Percentiles rank a stretch among this genome's conserved stretches.
Evolutionary conservation across 2,113 vertebrate species (phyloP).

Genomic region (Catharus bicknelli): DNA sequence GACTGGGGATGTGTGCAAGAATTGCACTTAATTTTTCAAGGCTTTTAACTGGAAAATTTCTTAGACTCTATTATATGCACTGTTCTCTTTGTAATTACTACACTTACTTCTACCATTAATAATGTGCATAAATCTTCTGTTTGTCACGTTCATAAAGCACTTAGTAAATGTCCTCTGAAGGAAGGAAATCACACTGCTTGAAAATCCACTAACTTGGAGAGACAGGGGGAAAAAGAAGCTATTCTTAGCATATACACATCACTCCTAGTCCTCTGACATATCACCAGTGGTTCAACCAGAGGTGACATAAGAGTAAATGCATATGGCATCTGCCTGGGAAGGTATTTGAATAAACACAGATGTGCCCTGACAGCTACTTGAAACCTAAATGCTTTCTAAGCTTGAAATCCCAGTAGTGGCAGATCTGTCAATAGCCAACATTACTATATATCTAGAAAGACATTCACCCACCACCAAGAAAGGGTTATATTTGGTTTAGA

Average conservation of each 20-base stretch:
- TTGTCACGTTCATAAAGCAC: slow-evolving; percentile 7
- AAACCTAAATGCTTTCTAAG: slow-evolving; percentile 40
- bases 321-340: slow-evolving; percentile 41
- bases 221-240: neutral
- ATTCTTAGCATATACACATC: slow-evolving; percentile 44
- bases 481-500: neutral
- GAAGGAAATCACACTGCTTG: neutral
- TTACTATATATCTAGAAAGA: neutral
- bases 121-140: slow-evolving; percentile 10
- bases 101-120: slow-evolving; percentile 13
- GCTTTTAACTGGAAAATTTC: slow-evolving; percentile 35
- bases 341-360: slow-evolving; percentile 40
- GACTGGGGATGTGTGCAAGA: neutral
- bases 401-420: neutral
- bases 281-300: slow-evolving; percentile 25
- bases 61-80: neutral
- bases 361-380: slow-evolving; percentile 46
- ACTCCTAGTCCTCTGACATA: neutral
- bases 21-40: slow-evolving; percentile 31
- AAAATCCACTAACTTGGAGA: neutral
- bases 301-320: slow-evolving; percentile 40
- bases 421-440: neutral
- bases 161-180: neutral
- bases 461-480: neutral
- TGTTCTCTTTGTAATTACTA: slow-evolving; percentile 18